These are phyloP conservation scores for Tyria jacobaeae DNA, from an alignment of 2,888 invertebrate species.

Conservation along the genomic window DNA sequence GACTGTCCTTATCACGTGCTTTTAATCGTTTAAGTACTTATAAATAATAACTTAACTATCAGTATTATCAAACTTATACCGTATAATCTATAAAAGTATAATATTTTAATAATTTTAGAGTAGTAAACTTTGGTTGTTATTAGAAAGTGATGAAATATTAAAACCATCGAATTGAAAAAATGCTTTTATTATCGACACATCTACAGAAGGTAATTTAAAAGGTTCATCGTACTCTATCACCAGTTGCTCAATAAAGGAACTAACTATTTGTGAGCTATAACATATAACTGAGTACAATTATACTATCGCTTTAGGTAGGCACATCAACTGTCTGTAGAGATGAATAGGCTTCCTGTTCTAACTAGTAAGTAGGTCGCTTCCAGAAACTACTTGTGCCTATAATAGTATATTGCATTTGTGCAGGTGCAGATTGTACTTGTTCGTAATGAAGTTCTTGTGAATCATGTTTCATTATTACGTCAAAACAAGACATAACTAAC, in stretches of 20 bases:
- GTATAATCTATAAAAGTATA: not conserved
- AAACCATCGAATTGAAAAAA: constrained; percentile 7
- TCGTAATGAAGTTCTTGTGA: constrained; percentile 38
- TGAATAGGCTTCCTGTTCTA: constrained; percentile 59
- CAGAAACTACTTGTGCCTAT: constrained; percentile 48
- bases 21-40: constrained; percentile 47
- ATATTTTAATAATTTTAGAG: not conserved
- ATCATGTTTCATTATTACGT: constrained; percentile 38
- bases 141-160: no score
- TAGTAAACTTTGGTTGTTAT: constrained; percentile 13
- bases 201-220: not conserved
- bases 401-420: constrained; percentile 15
- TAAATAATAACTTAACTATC: constrained; percentile 27
- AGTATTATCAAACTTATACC: constrained; percentile 31
- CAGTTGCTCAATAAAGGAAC: constrained; percentile 19
- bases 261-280: constrained; percentile 23
- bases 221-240: not conserved
- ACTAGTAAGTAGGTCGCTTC: constrained; percentile 61
- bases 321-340: constrained; percentile 25
- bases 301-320: constrained; percentile 15
- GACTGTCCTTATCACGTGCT: not conserved
- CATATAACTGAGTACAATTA: constrained; percentile 33
- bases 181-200: not conserved
- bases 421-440: constrained; percentile 27
- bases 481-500: constrained; percentile 24